These are phyloP conservation scores for Rhodophaea formosa DNA, from an alignment of 2,888 invertebrate species.

Conservation along the genomic window DNA sequence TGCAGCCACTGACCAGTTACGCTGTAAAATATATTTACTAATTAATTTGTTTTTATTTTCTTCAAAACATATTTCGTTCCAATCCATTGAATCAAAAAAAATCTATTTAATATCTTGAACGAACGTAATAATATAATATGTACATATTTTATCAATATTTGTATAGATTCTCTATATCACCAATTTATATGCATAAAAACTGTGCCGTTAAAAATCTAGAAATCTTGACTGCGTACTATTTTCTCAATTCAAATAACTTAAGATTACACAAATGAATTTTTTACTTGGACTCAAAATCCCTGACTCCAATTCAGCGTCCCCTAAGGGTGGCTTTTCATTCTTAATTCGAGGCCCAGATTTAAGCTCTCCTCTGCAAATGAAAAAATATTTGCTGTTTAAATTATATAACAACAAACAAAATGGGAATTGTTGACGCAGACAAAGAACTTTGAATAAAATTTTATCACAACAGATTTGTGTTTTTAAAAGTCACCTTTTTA, in stretches of 20 bases:
- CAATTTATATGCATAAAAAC: no score
- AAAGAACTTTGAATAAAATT: neutral
- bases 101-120: no score
- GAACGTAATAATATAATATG: no score
- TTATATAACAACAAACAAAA: slow-evolving; percentile 49
- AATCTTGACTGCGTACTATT: neutral
- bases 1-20: no score
- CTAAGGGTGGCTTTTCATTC: slow-evolving; percentile 45
- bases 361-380: slow-evolving; percentile 54
- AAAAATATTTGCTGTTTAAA: slow-evolving; percentile 53
- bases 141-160: no score
- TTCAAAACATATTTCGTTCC: no score
- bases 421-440: slow-evolving; percentile 27
- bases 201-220: neutral
- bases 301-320: slow-evolving; percentile 55
- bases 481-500: neutral
- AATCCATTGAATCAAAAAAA: no score
- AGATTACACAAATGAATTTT: slow-evolving; percentile 30
- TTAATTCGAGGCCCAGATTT: slow-evolving; percentile 52
- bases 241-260: neutral
- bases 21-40: no score
- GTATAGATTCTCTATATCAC: no score
- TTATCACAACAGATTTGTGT: neutral
- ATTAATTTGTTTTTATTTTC: no score
- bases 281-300: slow-evolving; percentile 45